phyloP scores from a whole-genome alignment of 30 jellyfish, hydroid and myxozoan genomes.

The Phacellophora camtschatica region DNA sequence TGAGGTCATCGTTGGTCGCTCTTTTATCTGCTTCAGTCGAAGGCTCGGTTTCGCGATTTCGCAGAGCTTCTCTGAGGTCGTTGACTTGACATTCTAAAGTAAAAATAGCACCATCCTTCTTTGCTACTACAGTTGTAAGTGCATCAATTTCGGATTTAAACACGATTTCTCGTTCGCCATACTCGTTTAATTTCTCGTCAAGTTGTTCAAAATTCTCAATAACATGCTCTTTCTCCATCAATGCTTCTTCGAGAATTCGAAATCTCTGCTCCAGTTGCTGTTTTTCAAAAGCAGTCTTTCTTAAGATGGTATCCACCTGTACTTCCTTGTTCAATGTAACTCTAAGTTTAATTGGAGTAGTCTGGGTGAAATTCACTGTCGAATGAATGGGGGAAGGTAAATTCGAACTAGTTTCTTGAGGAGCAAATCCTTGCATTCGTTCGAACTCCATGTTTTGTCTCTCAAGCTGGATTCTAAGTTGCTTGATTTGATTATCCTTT shows the following conservation, averaged over 20 bases:
- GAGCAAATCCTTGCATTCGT: constrained; percentile 52
- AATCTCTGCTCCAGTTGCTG: constrained; percentile 13
- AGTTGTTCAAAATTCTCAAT: background rate
- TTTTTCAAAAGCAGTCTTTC: constrained; percentile 19
- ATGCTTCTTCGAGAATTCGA: background rate
- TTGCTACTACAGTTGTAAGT: background rate
- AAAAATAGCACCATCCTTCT: background rate
- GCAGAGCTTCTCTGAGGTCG: constrained; percentile 6
- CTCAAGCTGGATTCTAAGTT: constrained; percentile 23
- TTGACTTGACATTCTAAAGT: background rate
- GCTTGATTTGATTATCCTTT: constrained; percentile 10
- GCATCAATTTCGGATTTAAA: constrained; percentile 9
- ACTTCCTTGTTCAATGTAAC: constrained; percentile 13
- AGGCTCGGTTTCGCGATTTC: background rate
- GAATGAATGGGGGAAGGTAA: constrained; percentile 38
- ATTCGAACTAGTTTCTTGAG: constrained; percentile 60
- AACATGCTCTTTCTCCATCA: background rate
- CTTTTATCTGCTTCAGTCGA: background rate
- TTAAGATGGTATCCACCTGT: constrained; percentile 40
- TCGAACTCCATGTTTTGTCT: constrained; percentile 9
- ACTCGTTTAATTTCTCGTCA: background rate
- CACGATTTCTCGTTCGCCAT: background rate
- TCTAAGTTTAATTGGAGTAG: constrained; percentile 26
- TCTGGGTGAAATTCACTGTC: constrained; percentile 32
- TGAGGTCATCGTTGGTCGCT: constrained; percentile 38